These are phyloP conservation scores for Phoeniculus purpureus DNA, from an alignment of 2,797 vertebrate species.

Conservation along the genomic window DNA sequence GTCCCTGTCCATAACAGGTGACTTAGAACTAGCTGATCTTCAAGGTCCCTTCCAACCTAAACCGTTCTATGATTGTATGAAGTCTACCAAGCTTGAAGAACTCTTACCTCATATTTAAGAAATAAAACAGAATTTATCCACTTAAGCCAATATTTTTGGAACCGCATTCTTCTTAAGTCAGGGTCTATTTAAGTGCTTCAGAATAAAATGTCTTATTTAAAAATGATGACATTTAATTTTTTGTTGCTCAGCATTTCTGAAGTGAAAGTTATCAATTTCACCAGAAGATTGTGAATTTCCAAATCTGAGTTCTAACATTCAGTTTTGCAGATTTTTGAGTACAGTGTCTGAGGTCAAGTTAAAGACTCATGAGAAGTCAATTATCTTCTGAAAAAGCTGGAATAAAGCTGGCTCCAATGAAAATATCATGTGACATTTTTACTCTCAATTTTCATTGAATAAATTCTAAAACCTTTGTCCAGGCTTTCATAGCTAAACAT, in stretches of 20 bases:
- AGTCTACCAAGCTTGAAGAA: not conserved
- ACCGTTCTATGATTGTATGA: not conserved
- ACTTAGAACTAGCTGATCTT: not conserved
- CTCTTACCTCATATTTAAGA: not conserved
- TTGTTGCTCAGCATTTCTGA: not conserved
- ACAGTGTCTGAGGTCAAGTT: not conserved
- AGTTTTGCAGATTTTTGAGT: not conserved
- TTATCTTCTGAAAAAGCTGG: not conserved
- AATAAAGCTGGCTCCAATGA: not conserved
- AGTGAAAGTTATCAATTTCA: not conserved
- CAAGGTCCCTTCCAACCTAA: not conserved
- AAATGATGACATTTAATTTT: not conserved
- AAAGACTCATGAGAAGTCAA: not conserved
- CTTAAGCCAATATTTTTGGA: not conserved
- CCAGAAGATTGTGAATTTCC: not conserved
- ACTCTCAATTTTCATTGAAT: not conserved
- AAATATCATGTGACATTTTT: not conserved
- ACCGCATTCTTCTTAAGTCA: not conserved
- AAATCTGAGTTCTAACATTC: not conserved
- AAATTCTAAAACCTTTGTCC: not conserved
- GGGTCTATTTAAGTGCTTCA: not conserved
- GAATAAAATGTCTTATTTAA: not conserved
- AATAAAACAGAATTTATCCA: not conserved
- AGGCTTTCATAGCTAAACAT: not conserved
- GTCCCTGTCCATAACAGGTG: not conserved